Conservation (phyloP, 2,888 invertebrate genomes). For the Augiades crinisus region DNA sequence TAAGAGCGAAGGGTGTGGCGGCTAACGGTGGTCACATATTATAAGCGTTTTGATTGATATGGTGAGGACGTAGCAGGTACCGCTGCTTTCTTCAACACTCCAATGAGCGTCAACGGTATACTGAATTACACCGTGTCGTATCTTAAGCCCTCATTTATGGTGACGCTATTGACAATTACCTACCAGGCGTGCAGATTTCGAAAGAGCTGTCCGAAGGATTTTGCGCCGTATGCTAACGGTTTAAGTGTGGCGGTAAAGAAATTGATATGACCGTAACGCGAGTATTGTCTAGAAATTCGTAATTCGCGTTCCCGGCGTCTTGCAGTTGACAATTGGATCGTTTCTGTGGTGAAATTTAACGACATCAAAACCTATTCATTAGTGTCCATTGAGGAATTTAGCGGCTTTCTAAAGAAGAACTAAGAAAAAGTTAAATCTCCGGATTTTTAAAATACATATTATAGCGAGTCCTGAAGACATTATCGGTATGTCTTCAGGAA, state of each 20-base stretch:
- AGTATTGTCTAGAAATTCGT: constrained; percentile 64
- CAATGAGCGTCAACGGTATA: constrained; percentile 74
- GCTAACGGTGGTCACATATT: constrained; percentile 50
- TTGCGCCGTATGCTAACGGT: constrained; percentile 31
- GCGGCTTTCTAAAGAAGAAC: neutral
- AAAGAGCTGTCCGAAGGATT: constrained; percentile 33
- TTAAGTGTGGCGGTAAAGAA: constrained; percentile 27
- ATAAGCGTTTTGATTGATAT: constrained; percentile 77
- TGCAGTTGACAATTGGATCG: constrained; percentile 43
- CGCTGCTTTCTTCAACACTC: constrained; percentile 73
- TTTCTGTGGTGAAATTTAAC: constrained; percentile 61
- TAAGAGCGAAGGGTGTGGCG: constrained; percentile 39
- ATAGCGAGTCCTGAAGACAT: too few species aligned
- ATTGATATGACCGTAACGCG: constrained; percentile 31
- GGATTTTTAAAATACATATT: too few species aligned
- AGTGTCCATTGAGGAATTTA: constrained; percentile 9
- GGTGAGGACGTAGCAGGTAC: constrained; percentile 66
- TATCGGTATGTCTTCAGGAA: too few species aligned
- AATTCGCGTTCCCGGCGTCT: constrained; percentile 51
- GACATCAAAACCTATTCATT: constrained; percentile 30
- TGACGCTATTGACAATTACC: constrained; percentile 69
- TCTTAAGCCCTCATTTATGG: constrained; percentile 71
- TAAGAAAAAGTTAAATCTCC: too few species aligned
- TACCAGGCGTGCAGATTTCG: constrained; percentile 36
- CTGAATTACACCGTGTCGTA: constrained; percentile 67